A percentile compares a stretch with the other conserved stretches of the same genome.
phyloP scores from a whole-genome alignment of 2,888 invertebrate species.

The Aspidiotus destructor region DNA sequence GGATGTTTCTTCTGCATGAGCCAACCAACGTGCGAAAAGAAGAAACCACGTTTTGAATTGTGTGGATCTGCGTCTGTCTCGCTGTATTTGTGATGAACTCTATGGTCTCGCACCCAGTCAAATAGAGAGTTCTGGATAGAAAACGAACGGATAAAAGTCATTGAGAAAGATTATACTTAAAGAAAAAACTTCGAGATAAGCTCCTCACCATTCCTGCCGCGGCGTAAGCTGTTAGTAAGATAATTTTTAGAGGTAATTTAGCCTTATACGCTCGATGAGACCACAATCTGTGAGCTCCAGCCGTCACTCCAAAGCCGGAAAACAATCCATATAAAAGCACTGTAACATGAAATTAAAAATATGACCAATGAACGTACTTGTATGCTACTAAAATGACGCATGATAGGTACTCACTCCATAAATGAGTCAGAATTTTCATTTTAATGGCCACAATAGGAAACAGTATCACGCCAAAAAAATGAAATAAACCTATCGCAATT shows the following conservation, averaged over 20 bases:
- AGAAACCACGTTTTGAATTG: constrained; percentile 71
- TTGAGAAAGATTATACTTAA: not conserved
- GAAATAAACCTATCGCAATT: not conserved
- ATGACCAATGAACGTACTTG: not conserved
- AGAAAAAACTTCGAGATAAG: not conserved
- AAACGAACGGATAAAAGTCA: no score
- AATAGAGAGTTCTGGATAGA: constrained; percentile 53
- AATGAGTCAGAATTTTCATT: not conserved
- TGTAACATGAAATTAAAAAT: constrained; percentile 40
- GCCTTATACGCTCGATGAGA: constrained; percentile 57
- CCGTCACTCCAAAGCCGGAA: constrained; percentile 59
- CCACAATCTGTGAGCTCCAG: constrained; percentile 59
- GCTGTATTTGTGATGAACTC: constrained; percentile 61
- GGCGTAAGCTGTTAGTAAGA: constrained; percentile 62
- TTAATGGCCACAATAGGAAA: not conserved
- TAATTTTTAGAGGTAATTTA: constrained; percentile 53
- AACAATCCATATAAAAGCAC: constrained; percentile 48
- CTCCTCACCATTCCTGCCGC: constrained; percentile 55
- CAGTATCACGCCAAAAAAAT: not conserved
- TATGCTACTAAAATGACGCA: not conserved
- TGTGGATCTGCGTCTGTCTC: constrained; percentile 78
- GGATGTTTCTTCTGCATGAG: constrained; percentile 81
- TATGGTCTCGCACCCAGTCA: constrained; percentile 67
- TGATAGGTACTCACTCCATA: not conserved
- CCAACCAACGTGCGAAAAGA: constrained; percentile 91